Conservation (phyloP, 2,888 invertebrate species). For the Athalia rosae region DNA sequence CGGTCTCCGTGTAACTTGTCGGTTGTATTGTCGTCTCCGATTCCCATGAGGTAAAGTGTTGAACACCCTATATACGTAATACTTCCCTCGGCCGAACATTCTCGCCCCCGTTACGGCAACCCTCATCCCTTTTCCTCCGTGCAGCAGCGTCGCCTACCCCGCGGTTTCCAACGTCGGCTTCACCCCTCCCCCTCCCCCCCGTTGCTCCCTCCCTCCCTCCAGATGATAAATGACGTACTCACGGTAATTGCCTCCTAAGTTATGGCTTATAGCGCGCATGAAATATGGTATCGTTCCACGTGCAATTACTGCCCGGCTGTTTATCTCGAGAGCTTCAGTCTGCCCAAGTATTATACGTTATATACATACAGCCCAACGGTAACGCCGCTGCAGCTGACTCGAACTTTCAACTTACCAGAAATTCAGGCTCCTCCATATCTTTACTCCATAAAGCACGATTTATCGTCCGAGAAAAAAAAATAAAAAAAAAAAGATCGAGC, state of each 20-base stretch:
- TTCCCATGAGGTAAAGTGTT: background rate
- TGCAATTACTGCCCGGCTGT: conserved; percentile 77
- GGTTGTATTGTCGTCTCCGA: background rate
- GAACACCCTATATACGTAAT: no score
- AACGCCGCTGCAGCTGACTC: no score
- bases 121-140: background rate
- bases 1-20: background rate
- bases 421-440: no score
- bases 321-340: conserved; percentile 70
- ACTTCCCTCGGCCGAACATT: no score
- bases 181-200: conserved; percentile 54
- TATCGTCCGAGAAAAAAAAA: no score
- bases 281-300: conserved; percentile 78
- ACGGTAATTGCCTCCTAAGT: conserved; percentile 78
- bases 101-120: background rate
- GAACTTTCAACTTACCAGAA: no score
- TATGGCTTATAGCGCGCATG: conserved; percentile 77
- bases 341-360: background rate
- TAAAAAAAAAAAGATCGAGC: no score
- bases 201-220: conserved; percentile 56
- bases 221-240: conserved; percentile 78
- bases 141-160: conserved; percentile 15
- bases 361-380: no score
- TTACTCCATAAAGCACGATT: no score
- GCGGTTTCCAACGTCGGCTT: conserved; percentile 40